These are phyloP conservation scores for Holacanthella duospinosa DNA, from an alignment of 2,888 invertebrate species.

Conservation along the genomic window DNA sequence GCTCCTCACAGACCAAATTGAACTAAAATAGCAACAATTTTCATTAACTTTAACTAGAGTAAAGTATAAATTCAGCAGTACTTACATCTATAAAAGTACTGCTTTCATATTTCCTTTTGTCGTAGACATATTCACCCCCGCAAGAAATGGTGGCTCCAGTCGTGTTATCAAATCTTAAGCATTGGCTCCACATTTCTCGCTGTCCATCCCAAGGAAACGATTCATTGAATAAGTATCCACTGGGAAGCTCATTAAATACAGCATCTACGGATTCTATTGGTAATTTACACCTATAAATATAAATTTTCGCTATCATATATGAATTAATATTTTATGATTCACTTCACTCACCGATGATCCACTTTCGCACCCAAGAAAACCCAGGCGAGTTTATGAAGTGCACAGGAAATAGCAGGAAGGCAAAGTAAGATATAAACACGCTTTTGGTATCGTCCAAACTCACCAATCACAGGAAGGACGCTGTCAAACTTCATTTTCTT, in stretches of 20 bases:
- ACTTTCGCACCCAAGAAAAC: slow-evolving; percentile 59
- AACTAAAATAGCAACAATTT: slow-evolving; percentile 51
- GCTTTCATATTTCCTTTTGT: slow-evolving; percentile 50
- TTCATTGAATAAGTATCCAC: slow-evolving; percentile 38
- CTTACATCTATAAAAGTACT: slow-evolving; percentile 56
- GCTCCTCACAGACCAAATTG: slow-evolving; percentile 54
- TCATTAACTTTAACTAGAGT: too few relatives aligned
- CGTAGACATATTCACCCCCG: slow-evolving; percentile 50
- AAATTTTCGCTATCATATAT: slow-evolving; percentile 3
- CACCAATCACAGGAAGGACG: slow-evolving; percentile 55
- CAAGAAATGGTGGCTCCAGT: slow-evolving; percentile 43
- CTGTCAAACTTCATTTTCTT: slow-evolving; percentile 58
- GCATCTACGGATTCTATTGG: slow-evolving; percentile 49
- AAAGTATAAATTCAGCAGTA: too few relatives aligned
- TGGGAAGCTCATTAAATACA: slow-evolving; percentile 44
- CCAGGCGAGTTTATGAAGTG: slow-evolving; percentile 61
- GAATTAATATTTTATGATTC: background rate
- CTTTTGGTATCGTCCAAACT: slow-evolving; percentile 60
- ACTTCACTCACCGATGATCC: slow-evolving; percentile 47
- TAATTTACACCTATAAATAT: slow-evolving; percentile 48
- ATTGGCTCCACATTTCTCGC: slow-evolving; percentile 45
- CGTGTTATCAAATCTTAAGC: slow-evolving; percentile 46
- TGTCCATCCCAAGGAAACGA: slow-evolving; percentile 23
- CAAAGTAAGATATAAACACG: slow-evolving; percentile 58
- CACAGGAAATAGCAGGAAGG: slow-evolving; percentile 59